Percentiles rank a stretch among this genome's conserved stretches.
These are phyloP conservation scores for Globodera ellingtonae DNA, from an alignment of 1,140 invertebrate genomes.

Conservation along the genomic window DNA sequence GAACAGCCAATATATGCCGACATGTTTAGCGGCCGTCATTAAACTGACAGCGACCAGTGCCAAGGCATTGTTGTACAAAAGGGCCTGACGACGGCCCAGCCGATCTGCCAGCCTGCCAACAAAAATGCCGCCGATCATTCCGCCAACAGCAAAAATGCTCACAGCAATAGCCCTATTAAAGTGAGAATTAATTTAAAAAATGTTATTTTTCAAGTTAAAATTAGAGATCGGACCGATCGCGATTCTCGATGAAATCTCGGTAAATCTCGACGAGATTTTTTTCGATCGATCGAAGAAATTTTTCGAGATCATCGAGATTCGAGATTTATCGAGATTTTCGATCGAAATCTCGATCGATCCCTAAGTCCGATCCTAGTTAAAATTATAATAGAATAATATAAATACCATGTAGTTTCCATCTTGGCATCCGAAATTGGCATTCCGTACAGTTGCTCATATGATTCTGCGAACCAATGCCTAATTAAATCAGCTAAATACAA, in stretches of 20 bases:
- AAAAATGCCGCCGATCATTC: constrained; percentile 84
- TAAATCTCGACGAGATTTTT: no score
- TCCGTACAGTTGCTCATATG: constrained; percentile 44
- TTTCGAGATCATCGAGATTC: no score
- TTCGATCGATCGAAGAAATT: no score
- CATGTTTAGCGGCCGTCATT: constrained; percentile 90
- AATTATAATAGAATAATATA: background rate
- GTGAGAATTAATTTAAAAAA: no score
- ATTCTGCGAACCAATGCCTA: constrained; percentile 52
- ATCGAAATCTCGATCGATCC: no score
- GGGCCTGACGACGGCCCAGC: constrained; percentile 85
- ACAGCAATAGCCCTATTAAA: constrained; percentile 73
- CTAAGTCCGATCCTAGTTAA: no score
- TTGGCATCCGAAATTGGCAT: constrained; percentile 21
- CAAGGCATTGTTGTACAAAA: constrained; percentile 91
- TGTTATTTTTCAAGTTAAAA: no score
- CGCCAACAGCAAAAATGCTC: constrained; percentile 83
- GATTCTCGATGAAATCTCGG: no score
- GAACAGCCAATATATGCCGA: constrained; percentile 89
- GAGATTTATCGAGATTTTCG: no score
- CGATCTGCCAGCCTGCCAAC: constrained; percentile 77
- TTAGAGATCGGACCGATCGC: no score
- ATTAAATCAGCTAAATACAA: constrained; percentile 45
- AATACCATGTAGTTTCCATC: constrained; percentile 25
- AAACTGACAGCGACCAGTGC: constrained; percentile 86